Evolutionary conservation across 2,888 invertebrate genomes (phyloP).

Genomic region (Tinea trinotella): DNA sequence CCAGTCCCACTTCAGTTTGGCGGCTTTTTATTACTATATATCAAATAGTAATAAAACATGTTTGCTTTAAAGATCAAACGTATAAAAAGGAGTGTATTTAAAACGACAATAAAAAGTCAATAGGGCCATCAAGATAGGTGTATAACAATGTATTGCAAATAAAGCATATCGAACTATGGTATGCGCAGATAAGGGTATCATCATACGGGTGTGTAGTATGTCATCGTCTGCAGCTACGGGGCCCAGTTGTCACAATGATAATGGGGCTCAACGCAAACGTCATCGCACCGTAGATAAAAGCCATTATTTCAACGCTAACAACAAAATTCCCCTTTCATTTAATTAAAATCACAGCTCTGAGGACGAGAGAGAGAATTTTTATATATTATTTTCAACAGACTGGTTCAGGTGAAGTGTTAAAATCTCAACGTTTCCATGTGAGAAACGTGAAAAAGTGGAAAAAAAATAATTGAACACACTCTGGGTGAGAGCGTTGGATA

Average conservation of each 20-base stretch:
- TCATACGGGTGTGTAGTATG: not conserved
- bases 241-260: slow-evolving; percentile 25
- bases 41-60: too few relatives aligned
- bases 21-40: too few relatives aligned
- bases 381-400: slow-evolving; percentile 52
- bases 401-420: slow-evolving; percentile 67
- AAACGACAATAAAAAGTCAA: not conserved
- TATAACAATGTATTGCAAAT: too few relatives aligned
- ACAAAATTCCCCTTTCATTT: slow-evolving; percentile 54
- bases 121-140: too few relatives aligned
- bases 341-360: slow-evolving; percentile 52
- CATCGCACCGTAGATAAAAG: slow-evolving; percentile 30
- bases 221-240: slow-evolving; percentile 4
- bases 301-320: slow-evolving; percentile 34
- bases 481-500: slow-evolving; percentile 60
- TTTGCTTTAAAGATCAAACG: too few relatives aligned
- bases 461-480: slow-evolving; percentile 67
- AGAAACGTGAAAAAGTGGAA: slow-evolving; percentile 59
- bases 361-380: slow-evolving; percentile 43
- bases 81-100: not conserved
- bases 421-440: slow-evolving; percentile 66
- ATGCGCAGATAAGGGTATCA: slow-evolving; percentile 1
- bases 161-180: not conserved
- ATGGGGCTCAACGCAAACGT: slow-evolving; percentile 32
- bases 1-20: too few relatives aligned